These are phyloP conservation scores for Furcifer pardalis DNA, from an alignment of 2,797 vertebrate genomes.

Conservation along the genomic window DNA sequence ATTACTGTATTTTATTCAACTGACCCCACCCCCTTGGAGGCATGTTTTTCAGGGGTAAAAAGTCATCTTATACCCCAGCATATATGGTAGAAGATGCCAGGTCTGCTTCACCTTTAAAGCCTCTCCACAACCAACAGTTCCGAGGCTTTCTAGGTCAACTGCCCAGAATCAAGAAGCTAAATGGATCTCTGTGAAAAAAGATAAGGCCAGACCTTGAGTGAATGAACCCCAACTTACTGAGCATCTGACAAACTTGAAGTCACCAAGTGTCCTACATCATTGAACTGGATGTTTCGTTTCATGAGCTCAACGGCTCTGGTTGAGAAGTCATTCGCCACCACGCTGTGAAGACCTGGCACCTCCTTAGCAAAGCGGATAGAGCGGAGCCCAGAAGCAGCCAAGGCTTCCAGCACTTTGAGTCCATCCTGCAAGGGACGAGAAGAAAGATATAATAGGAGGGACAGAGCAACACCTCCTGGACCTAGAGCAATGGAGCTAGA, in stretches of 20 bases:
- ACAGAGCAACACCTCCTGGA: background rate
- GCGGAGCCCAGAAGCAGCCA: constrained; percentile 90
- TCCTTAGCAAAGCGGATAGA: constrained; percentile 91
- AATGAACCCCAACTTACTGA: constrained; percentile 74
- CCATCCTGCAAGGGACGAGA: constrained; percentile 74
- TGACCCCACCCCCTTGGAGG: too few species aligned
- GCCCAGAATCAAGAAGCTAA: background rate
- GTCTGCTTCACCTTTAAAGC: background rate
- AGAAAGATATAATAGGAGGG: background rate
- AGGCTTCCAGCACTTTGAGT: constrained; percentile 85
- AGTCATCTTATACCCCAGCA: too few species aligned
- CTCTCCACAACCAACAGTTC: background rate
- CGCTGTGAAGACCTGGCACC: constrained; percentile 84
- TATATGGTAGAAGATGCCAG: too few species aligned
- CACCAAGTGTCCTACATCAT: constrained; percentile 81
- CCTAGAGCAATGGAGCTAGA: background rate
- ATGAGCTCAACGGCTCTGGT: constrained; percentile 84
- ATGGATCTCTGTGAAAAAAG: background rate
- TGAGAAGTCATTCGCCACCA: constrained; percentile 91
- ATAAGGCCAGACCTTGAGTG: background rate
- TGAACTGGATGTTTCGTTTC: constrained; percentile 80
- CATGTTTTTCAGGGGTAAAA: too few species aligned
- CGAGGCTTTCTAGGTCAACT: background rate
- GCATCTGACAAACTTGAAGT: constrained; percentile 86
- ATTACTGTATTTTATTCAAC: too few species aligned